Conservation (phyloP, 2,797 vertebrate species). For the Sebastolobus altivelis region DNA sequence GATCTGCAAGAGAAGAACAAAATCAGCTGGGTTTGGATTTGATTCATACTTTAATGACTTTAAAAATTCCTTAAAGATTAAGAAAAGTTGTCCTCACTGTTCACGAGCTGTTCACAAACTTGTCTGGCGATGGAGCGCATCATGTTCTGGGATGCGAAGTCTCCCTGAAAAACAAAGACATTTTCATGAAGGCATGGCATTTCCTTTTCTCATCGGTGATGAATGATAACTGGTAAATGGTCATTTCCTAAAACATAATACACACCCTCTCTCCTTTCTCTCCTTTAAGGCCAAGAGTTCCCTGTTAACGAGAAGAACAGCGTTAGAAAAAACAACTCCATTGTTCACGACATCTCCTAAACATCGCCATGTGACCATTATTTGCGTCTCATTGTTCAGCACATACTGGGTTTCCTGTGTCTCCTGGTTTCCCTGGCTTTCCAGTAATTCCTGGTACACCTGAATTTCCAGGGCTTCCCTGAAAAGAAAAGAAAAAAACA, state of each 20-base stretch:
- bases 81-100: slow-evolving; percentile 85
- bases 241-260: not conserved
- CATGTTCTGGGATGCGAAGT: slow-evolving; percentile 97
- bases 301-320: slow-evolving; percentile 82
- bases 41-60: not conserved
- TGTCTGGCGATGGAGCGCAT: slow-evolving; percentile 99
- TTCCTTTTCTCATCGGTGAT: not conserved
- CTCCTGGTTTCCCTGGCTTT: slow-evolving; percentile 94
- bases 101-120: slow-evolving; percentile 99
- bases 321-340: slow-evolving; percentile 20
- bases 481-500: slow-evolving; percentile 37
- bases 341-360: not conserved
- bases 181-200: slow-evolving; percentile 19
- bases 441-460: slow-evolving; percentile 94
- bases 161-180: slow-evolving; percentile 88
- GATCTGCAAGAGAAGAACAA: slow-evolving; percentile 81
- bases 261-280: slow-evolving; percentile 98
- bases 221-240: not conserved
- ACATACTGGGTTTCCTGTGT: slow-evolving; percentile 92
- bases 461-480: slow-evolving; percentile 95
- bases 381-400: not conserved
- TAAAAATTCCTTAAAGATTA: not conserved
- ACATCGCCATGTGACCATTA: not conserved
- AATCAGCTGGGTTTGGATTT: not conserved
- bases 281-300: slow-evolving; percentile 92